Base-by-base conservation (phyloP, 2,113 vertebrate species). In the Cebidichthys violaceus region DNA sequence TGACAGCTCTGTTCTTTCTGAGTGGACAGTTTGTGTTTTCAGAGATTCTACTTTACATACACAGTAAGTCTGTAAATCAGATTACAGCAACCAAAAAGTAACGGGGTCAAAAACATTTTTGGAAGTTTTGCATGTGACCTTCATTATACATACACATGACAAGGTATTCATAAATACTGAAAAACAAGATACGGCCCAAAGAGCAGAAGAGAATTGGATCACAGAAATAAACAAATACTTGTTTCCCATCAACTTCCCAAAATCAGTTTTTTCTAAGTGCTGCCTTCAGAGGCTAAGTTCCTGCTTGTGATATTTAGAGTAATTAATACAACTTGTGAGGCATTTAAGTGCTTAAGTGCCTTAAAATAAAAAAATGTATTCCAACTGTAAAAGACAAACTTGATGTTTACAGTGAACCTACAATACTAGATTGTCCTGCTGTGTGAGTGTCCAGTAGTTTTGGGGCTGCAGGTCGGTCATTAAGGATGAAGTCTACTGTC, bases 41-140 rank as follows among this genome's bases (percentile, higher is more conserved):
- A 76, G 39, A 82, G 41, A 69, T 60, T 65, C 70, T 83, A 59
- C 75, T 87, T 86, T 45, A 83, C 74, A 86, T 84, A 70, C 10
- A 1, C 55, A 84, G 31, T 22, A 72, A 64, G 61, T 75, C 41
- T 85, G 83, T 41, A 61, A 82, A 83, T 75, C 61, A 77, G 22
- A 81, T 61, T 35, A 69, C 60, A 66, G 24, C 9, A 45, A 55
- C 6, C 11, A 69, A 29, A 39, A 83, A 75, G 67, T 65, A 65
- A 20, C 61, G 70, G 61, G 45, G 70, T 84, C 59, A 74, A 83
- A 77, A 84, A 83, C 39, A 60, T 7, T 17, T 68, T 33, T 43
- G 39, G 4, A 68, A 22, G 27, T 31, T 68, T 76, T 61, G 18
- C 70, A 55, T 82, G 17, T 82, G 57, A 74, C 69, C 69, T 35